Conservation (phyloP, 37 sponge, comb jelly and placozoan genomes). For the Ephydatia muelleri region DNA sequence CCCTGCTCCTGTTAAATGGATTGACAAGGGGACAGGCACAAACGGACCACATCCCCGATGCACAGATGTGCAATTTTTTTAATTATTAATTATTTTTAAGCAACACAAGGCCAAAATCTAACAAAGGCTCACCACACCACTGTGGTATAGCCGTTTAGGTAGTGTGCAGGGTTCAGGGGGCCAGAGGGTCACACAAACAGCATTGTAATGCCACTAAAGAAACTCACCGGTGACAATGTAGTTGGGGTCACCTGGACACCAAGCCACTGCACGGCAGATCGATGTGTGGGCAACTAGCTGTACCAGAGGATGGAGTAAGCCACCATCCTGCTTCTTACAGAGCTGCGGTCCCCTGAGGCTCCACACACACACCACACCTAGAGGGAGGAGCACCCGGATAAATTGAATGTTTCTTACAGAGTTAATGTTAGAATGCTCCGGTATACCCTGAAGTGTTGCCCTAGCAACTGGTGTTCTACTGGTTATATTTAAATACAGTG, state of each 20-base stretch:
- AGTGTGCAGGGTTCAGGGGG: too few relatives aligned
- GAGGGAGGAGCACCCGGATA: not conserved
- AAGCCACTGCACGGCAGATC: slow-evolving; percentile 43
- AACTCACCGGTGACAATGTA: slow-evolving; percentile 64
- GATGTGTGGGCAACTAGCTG: slow-evolving; percentile 42
- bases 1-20: too few relatives aligned
- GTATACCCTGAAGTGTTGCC: too few relatives aligned
- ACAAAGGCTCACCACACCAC: too few relatives aligned
- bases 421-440: too few relatives aligned
- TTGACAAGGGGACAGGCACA: too few relatives aligned
- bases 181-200: not conserved
- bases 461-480: too few relatives aligned
- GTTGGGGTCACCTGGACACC: slow-evolving; percentile 65
- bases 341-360: slow-evolving; percentile 13
- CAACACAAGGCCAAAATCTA: not conserved
- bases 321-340: not conserved
- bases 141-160: not conserved
- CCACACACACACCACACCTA: slow-evolving; percentile 56
- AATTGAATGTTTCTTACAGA: too few relatives aligned
- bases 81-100: too few relatives aligned
- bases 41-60: too few relatives aligned
- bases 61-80: too few relatives aligned
- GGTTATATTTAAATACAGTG: too few relatives aligned
- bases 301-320: slow-evolving; percentile 39
- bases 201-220: not conserved